A percentile compares a stretch with the other conserved stretches of the same genome.
Conservation (phyloP, 2,797 vertebrate species). For the Varecia variegata region DNA sequence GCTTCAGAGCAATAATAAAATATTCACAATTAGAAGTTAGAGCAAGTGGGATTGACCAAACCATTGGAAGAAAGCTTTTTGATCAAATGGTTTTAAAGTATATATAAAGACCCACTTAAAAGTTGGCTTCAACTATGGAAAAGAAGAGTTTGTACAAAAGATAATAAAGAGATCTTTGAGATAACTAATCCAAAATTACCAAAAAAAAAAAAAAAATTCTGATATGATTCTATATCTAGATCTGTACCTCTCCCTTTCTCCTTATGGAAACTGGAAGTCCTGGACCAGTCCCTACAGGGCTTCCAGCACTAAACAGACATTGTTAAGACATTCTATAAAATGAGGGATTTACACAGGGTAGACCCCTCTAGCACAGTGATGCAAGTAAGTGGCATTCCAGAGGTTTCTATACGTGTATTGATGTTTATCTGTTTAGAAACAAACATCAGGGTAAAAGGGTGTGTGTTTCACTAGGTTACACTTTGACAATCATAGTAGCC, state of each 20-base stretch:
- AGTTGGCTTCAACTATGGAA: neutral
- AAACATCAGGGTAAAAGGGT: neutral
- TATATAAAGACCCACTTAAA: neutral
- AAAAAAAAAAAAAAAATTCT: neutral
- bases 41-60: neutral
- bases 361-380: rapidly evolving
- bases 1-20: neutral
- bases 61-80: neutral
- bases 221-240: neutral
- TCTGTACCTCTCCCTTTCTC: neutral
- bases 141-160: neutral
- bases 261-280: neutral
- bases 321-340: neutral
- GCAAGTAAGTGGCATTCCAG: neutral
- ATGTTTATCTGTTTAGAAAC: neutral
- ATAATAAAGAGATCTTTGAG: neutral
- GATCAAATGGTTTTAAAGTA: neutral
- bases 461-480: neutral
- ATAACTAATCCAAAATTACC: neutral
- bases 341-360: neutral
- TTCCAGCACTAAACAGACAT: neutral
- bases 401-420: rapidly evolving
- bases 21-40: neutral
- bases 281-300: neutral
- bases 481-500: neutral